Conservation (phyloP, 2,113 vertebrate species). For the Phainopepla nitens region DNA sequence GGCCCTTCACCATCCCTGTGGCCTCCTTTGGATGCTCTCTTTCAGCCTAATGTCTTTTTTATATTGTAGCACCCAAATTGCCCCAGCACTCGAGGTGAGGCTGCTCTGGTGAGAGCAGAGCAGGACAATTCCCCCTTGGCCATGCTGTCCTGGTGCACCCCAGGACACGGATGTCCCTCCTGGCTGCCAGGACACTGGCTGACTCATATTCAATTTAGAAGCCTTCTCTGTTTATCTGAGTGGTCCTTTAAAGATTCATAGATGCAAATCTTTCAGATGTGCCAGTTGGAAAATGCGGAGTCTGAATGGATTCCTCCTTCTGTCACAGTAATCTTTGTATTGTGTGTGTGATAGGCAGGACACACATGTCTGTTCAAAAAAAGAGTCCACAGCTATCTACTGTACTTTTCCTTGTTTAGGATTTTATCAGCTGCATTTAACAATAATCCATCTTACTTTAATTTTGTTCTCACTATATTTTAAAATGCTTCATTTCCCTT, state of each 20-base stretch:
- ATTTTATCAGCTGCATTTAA: background rate
- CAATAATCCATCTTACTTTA: background rate
- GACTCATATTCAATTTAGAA: background rate
- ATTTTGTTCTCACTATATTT: background rate
- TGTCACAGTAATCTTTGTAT: background rate
- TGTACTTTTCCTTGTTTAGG: background rate
- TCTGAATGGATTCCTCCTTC: background rate
- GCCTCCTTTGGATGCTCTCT: background rate
- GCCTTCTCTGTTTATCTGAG: background rate
- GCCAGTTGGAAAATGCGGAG: background rate
- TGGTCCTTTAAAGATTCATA: background rate
- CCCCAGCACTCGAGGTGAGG: background rate
- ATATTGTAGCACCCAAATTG: background rate
- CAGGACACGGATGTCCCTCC: background rate
- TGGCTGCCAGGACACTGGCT: background rate
- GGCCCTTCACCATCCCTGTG: background rate
- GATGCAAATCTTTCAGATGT: background rate
- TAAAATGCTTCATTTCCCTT: background rate
- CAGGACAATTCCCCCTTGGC: background rate
- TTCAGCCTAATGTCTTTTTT: background rate
- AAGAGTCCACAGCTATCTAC: background rate
- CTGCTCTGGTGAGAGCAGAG: background rate
- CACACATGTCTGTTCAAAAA: background rate
- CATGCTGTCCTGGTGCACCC: background rate
- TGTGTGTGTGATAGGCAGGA: fast-evolving